Conservation (phyloP, 2,797 vertebrate genomes). For the Acomys russatus region DNA sequence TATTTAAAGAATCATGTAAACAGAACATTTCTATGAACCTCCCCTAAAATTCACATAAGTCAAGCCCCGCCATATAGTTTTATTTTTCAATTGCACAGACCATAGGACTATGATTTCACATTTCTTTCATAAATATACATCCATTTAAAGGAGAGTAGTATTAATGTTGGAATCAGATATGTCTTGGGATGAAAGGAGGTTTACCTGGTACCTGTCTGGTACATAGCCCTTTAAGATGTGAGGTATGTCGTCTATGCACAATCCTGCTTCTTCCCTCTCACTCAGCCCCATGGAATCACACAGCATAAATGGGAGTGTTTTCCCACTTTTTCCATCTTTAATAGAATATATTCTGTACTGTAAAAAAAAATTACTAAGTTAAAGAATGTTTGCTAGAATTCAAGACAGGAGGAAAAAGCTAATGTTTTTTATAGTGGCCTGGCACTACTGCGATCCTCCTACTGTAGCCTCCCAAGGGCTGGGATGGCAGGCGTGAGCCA, state of each 20-base stretch:
- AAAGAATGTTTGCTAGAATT: slow-evolving; percentile 34
- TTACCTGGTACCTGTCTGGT: slow-evolving; percentile 74
- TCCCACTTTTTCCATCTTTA: not conserved
- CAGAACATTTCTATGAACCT: not conserved
- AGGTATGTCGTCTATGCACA: slow-evolving; percentile 57
- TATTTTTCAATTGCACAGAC: not conserved
- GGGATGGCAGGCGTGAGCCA: not conserved
- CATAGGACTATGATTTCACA: not conserved
- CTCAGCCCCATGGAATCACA: slow-evolving; percentile 74
- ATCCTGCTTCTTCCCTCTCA: slow-evolving; percentile 39
- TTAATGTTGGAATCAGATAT: not conserved
- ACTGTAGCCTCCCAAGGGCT: not conserved
- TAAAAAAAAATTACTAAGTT: not conserved
- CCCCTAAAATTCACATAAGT: not conserved
- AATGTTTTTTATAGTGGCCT: not conserved
- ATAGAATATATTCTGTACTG: slow-evolving; percentile 72
- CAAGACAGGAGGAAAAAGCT: not conserved
- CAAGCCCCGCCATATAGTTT: not conserved
- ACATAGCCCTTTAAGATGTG: slow-evolving; percentile 62
- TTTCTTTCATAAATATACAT: not conserved
- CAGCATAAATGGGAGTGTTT: slow-evolving; percentile 58
- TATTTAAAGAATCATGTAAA: slow-evolving; percentile 9
- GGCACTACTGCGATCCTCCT: not conserved
- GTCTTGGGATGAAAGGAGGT: not conserved
- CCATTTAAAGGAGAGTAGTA: not conserved